A percentile compares a stretch with the other conserved stretches of the same genome.
Evolutionary conservation across 2,888 invertebrate genomes (phyloP).

Genomic region (Dryobota labecula): DNA sequence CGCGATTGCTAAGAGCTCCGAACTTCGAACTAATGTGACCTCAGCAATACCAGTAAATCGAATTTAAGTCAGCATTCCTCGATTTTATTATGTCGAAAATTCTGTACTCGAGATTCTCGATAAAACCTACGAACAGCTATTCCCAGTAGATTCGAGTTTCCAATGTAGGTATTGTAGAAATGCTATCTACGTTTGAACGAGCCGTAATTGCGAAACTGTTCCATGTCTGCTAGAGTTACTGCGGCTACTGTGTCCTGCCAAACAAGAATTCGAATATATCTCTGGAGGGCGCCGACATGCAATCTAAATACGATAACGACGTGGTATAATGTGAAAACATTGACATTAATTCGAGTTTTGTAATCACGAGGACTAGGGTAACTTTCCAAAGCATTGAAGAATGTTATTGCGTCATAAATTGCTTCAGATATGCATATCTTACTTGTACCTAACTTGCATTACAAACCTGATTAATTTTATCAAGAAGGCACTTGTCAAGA

Average conservation of each 20-base stretch:
- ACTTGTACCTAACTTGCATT: neutral
- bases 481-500: neutral
- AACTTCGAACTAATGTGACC: conserved; percentile 28
- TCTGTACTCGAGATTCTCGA: conserved; percentile 18
- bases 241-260: conserved; percentile 8
- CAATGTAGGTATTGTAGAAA: conserved; percentile 26
- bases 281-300: neutral
- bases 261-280: conserved; percentile 41
- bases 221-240: conserved; percentile 12
- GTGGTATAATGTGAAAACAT: conserved; percentile 11
- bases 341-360: conserved; percentile 11
- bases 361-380: conserved; percentile 1
- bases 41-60: conserved; percentile 43
- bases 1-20: conserved; percentile 37
- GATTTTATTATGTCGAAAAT: conserved; percentile 41
- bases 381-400: neutral
- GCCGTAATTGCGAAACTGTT: conserved; percentile 35
- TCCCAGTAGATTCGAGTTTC: conserved; percentile 27
- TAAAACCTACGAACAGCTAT: conserved; percentile 12
- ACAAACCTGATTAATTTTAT: neutral
- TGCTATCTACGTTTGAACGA: conserved; percentile 25
- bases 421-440: neutral
- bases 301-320: conserved; percentile 6
- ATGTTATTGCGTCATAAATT: neutral
- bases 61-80: conserved; percentile 39